Conservation (phyloP, 2,113 vertebrate genomes). For the Bettongia penicillata region DNA sequence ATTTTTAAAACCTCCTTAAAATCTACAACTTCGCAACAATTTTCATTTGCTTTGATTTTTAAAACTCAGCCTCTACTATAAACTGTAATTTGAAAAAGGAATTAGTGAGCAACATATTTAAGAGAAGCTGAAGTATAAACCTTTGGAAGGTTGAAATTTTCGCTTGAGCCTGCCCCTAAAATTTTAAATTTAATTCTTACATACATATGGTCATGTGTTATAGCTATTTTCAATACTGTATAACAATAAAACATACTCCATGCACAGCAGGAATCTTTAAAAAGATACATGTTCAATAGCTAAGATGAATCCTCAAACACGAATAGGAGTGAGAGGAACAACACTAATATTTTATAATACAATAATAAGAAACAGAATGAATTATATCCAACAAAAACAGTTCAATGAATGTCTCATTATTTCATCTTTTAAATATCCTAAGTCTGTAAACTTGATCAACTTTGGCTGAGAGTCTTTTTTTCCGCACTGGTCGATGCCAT, state of each 20-base stretch:
- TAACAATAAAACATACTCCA: background rate
- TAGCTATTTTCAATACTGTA: background rate
- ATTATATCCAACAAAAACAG: background rate
- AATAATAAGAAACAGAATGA: constrained; percentile 33
- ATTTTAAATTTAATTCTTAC: constrained; percentile 47
- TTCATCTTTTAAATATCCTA: background rate
- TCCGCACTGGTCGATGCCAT: background rate
- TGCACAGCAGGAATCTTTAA: background rate
- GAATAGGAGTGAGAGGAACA: constrained; percentile 10
- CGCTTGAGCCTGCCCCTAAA: background rate
- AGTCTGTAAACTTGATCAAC: constrained; percentile 44
- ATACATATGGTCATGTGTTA: background rate
- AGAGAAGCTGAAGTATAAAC: constrained; percentile 4
- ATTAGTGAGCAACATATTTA: background rate
- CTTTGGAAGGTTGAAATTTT: background rate
- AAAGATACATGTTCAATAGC: background rate
- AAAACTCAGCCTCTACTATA: background rate
- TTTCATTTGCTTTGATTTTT: background rate
- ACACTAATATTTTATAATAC: constrained; percentile 23
- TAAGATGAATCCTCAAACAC: constrained; percentile 11
- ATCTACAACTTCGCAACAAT: background rate
- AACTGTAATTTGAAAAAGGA: constrained; percentile 8
- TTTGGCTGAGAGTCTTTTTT: background rate
- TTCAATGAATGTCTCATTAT: background rate
- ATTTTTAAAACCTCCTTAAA: constrained; percentile 1